Evolutionary conservation across 2,888 invertebrate genomes (phyloP).

Genomic region (Idaea dimidiata): DNA sequence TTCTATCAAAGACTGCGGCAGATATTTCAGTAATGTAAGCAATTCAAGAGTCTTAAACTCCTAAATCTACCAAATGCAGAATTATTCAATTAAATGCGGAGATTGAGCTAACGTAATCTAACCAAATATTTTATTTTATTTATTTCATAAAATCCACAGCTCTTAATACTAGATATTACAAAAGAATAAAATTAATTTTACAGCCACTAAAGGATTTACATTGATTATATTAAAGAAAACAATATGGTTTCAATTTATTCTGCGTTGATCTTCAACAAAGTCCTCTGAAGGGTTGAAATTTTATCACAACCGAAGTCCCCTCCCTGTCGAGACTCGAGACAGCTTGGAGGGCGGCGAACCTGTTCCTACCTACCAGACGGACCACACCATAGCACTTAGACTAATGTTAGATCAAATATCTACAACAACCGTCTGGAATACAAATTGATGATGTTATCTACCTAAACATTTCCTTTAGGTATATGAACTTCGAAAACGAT

Average conservation of each 20-base stretch:
- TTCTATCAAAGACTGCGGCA: neutral
- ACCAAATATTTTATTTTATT: neutral
- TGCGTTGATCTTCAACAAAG: too few species aligned
- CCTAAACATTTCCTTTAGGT: slow-evolving; percentile 2
- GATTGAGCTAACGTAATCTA: too few species aligned
- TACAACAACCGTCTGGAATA: slow-evolving; percentile 17
- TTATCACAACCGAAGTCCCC: slow-evolving; percentile 7
- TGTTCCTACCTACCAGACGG: slow-evolving; percentile 19
- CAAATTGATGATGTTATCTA: slow-evolving; percentile 11
- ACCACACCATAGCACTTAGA: slow-evolving; percentile 11
- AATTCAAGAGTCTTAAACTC: neutral
- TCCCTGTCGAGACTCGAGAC: slow-evolving; percentile 14
- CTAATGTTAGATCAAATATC: slow-evolving; percentile 16
- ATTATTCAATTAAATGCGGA: neutral
- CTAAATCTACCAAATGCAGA: neutral
- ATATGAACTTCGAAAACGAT: neutral
- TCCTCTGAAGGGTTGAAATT: too few species aligned
- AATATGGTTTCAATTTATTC: neutral
- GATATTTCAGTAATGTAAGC: neutral
- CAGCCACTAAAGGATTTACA: too few species aligned
- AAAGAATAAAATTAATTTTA: too few species aligned
- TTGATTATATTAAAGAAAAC: too few species aligned
- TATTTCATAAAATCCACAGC: too few species aligned
- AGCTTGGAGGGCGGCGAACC: slow-evolving; percentile 18
- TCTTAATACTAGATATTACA: too few species aligned